Conservation (phyloP, 23 tunicate species). For the Pegea sp. region DNA sequence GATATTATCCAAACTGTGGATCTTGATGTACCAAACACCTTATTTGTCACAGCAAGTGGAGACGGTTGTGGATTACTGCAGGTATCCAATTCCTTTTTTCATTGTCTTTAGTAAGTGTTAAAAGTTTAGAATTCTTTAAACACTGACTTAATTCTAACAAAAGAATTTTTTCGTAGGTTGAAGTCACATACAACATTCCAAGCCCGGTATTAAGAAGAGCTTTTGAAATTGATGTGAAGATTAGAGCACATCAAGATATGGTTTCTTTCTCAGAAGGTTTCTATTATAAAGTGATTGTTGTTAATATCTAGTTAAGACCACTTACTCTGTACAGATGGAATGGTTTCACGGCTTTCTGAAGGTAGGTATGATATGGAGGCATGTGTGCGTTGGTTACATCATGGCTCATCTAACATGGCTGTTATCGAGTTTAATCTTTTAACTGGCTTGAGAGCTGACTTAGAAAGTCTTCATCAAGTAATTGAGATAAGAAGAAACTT, state of each 20-base stretch:
- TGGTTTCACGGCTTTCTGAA: neutral
- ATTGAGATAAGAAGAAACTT: neutral
- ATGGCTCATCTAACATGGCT: constrained; percentile 88
- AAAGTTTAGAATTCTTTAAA: too few species aligned
- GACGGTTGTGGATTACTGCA: constrained; percentile 90
- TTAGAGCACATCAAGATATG: neutral
- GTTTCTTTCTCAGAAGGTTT: too few species aligned
- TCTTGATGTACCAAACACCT: constrained; percentile 35
- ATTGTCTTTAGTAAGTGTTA: neutral
- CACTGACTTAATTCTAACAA: too few species aligned
- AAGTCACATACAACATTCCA: constrained; percentile 74
- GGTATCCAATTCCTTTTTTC: constrained; percentile 7
- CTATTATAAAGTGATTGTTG: too few species aligned
- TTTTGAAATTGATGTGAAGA: constrained; percentile 15
- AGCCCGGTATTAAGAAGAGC: constrained; percentile 11
- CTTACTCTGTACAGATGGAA: too few species aligned
- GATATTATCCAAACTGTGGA: constrained; percentile 43
- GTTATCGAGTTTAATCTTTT: constrained; percentile 57
- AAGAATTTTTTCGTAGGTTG: too few species aligned
- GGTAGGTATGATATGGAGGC: constrained; percentile 16
- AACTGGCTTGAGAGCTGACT: constrained; percentile 41
- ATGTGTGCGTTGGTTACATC: constrained; percentile 50
- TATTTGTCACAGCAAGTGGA: constrained; percentile 65
- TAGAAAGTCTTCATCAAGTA: constrained; percentile 44
- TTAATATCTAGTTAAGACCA: too few species aligned